phyloP scores from a whole-genome alignment of 2,888 invertebrate genomes.

The Artemia sinica region DNA sequence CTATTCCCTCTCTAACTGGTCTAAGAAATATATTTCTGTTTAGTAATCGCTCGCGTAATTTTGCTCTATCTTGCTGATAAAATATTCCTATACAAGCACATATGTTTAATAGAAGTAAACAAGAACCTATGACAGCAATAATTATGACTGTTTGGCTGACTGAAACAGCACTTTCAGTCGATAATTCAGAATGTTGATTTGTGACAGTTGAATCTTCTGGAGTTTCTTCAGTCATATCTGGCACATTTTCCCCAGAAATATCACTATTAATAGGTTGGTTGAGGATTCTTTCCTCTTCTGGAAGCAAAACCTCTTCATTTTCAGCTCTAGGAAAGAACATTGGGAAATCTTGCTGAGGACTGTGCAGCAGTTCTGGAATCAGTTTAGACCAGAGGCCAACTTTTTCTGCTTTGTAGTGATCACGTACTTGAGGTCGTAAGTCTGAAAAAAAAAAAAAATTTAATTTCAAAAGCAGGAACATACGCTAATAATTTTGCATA shows the following conservation, averaged over 20 bases:
- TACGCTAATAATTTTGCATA: too few species aligned
- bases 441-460: constrained; percentile 37
- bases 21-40: constrained; percentile 18
- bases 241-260: neutral
- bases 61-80: constrained; percentile 35
- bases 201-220: neutral
- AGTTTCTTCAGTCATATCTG: neutral
- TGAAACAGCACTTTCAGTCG: neutral
- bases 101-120: constrained; percentile 54
- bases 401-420: constrained; percentile 56
- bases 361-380: constrained; percentile 47
- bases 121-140: constrained; percentile 40
- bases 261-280: neutral
- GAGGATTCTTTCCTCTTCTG: neutral
- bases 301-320: neutral
- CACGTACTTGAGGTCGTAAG: constrained; percentile 52
- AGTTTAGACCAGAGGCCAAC: constrained; percentile 69
- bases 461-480: neutral
- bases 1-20: constrained; percentile 31
- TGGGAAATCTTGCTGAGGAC: constrained; percentile 10
- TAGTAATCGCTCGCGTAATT: constrained; percentile 21
- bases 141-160: constrained; percentile 30
- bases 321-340: neutral
- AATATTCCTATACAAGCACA: constrained; percentile 49
- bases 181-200: neutral